phyloP scores from a whole-genome alignment of 2,888 invertebrate species.

The Lissocephala sabroskyi region DNA sequence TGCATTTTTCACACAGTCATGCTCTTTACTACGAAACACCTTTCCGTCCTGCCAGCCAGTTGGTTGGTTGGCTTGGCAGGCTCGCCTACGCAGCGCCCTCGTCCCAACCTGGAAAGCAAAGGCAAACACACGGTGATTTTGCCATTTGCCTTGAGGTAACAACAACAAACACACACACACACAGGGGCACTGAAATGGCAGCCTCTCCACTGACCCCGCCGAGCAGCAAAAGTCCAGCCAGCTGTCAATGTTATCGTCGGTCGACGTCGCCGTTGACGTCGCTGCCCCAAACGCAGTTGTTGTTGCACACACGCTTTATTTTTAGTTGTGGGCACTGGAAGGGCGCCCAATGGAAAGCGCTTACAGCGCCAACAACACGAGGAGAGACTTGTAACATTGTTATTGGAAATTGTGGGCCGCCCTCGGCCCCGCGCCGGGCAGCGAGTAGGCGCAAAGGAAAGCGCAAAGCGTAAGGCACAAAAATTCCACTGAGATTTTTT shows the following conservation, averaged over 20 bases:
- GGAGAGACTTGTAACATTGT: slow-evolving; percentile 53
- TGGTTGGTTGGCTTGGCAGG: too few relatives aligned
- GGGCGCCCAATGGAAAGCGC: slow-evolving; percentile 49
- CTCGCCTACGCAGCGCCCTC: too few relatives aligned
- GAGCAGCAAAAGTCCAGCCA: slow-evolving; percentile 24
- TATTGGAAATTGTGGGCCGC: slow-evolving; percentile 61
- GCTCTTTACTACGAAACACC: slow-evolving; percentile 51
- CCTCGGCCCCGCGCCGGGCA: slow-evolving; percentile 16
- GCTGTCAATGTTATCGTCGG: slow-evolving; percentile 60
- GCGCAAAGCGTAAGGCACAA: slow-evolving; percentile 55
- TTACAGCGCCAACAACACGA: slow-evolving; percentile 20
- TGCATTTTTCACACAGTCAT: slow-evolving; percentile 42
- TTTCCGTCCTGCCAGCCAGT: too few relatives aligned
- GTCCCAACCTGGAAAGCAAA: slow-evolving; percentile 44
- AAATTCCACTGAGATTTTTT: slow-evolving; percentile 66
- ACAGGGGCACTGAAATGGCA: slow-evolving; percentile 5
- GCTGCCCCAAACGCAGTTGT: slow-evolving; percentile 1
- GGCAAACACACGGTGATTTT: slow-evolving; percentile 57
- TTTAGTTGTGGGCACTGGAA: slow-evolving; percentile 62
- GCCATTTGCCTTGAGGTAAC: slow-evolving; percentile 38
- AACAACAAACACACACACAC: slow-evolving; percentile 17
- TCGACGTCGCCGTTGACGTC: slow-evolving; percentile 13
- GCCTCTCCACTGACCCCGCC: slow-evolving; percentile 3
- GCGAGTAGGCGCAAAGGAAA: slow-evolving; percentile 56
- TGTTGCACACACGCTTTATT: slow-evolving; percentile 38